Base-by-base conservation (phyloP, 2,797 vertebrate genomes). In the Fistularia tabacaria region DNA sequence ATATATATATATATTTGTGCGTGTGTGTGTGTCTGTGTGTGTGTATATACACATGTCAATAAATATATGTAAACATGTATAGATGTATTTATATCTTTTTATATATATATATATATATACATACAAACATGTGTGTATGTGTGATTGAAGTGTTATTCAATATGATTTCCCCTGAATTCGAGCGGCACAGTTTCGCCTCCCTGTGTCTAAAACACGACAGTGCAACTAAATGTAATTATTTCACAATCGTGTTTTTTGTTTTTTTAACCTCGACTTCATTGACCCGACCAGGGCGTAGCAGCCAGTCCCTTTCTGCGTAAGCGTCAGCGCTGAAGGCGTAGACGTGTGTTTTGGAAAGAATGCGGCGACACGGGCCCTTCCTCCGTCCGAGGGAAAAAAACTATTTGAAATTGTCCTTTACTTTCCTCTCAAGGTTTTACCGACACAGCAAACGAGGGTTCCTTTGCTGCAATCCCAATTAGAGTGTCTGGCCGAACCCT, bases 321-420 rank as follows among this genome's bases (percentile, higher is more conserved):
- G 59, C 38, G 41, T 15, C 8, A 52, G 37, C 6, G 46, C 45
- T 49, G 12, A 7, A 41, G 5, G 13, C 42, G 36, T 1, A 40
- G 13, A 46, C 46, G 50, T n/a, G n/a, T n/a, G n/a, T 47, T 11
- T 10, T 46, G 45, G 51, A 36, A 79, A 71, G 81, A 84, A 84
- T 86, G 83, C 60, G 45, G 60, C 42, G 57, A 57, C 70, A 74
- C 74, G 67, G 58, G 72, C 38, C 40, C 45, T 51, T 73, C 66
- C 76, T 76, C 71, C 79, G 53, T 49, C 58, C 69, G 55, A 57
- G 61, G 36, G 6, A 6, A 57, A 36, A 9, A 57, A 47, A 73
- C 54, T 48, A 9, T 12, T 38, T 48, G 13, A 51, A 51, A 66
- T 44, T 54, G 14, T 9, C 3, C 36, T 36, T 36, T n/a, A 38